Evolutionary conservation across 2,888 invertebrate species (phyloP).

Genomic region (Luperina testacea): DNA sequence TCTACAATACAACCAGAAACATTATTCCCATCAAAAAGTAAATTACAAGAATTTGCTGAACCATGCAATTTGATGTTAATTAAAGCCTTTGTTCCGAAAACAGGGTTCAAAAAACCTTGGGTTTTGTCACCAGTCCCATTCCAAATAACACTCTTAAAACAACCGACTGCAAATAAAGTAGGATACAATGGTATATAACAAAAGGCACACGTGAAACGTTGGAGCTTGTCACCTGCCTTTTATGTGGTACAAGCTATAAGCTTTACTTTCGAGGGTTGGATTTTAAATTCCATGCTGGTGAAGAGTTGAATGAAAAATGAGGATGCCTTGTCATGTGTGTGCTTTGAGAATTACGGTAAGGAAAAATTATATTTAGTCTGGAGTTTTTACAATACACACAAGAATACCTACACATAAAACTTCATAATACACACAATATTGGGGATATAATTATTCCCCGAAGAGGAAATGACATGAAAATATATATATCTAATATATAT

Average conservation of each 20-base stretch:
- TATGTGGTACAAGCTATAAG: constrained; percentile 45
- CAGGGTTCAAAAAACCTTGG: constrained; percentile 49
- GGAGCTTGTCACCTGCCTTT: constrained; percentile 45
- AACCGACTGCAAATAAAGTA: constrained; percentile 61
- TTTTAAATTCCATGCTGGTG: background rate
- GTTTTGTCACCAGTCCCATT: constrained; percentile 44
- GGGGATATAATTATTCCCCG: background rate
- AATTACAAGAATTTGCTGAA: constrained; percentile 55
- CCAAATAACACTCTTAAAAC: constrained; percentile 59
- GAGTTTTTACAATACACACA: too few species aligned
- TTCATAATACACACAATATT: background rate
- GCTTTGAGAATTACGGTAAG: background rate
- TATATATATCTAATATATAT: too few species aligned
- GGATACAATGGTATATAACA: constrained; percentile 60
- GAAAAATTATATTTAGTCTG: background rate
- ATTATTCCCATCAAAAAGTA: constrained; percentile 50
- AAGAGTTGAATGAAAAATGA: background rate
- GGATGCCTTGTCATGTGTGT: background rate
- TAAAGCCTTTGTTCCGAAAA: constrained; percentile 54
- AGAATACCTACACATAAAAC: too few species aligned
- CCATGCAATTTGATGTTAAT: constrained; percentile 59
- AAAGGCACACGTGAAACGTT: constrained; percentile 60
- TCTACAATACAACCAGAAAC: background rate
- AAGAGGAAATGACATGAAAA: background rate
- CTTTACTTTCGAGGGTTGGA: constrained; percentile 1